Conservation (phyloP, 2,888 invertebrate genomes). For the Trachelus stipa region DNA sequence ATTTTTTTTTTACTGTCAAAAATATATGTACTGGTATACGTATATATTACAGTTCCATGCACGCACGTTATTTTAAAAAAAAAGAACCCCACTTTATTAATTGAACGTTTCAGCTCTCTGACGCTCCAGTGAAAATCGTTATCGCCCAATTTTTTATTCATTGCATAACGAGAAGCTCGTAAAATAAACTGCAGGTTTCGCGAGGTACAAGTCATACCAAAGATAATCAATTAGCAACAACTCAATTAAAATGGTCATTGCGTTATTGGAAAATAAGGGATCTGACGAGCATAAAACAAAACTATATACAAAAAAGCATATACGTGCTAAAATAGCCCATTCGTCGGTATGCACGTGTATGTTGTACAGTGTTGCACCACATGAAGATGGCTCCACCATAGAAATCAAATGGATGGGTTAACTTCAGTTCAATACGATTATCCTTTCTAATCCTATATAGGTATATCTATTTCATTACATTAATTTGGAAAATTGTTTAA, state of each 20-base stretch:
- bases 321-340: not conserved
- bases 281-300: conserved; percentile 23
- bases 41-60: not conserved
- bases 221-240: conserved; percentile 39
- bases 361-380: not conserved
- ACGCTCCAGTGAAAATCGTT: not conserved
- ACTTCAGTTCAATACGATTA: not conserved
- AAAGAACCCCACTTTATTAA: not conserved
- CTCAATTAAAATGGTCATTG: conserved; percentile 39
- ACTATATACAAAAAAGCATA: conserved; percentile 11
- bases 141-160: conserved; percentile 1
- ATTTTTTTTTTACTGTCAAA: not conserved
- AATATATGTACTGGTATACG: not conserved
- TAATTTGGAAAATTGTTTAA: not conserved
- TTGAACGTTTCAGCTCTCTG: not conserved
- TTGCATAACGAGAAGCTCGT: not conserved
- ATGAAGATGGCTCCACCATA: not conserved
- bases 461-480: not conserved
- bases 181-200: not conserved
- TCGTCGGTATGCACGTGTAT: no score
- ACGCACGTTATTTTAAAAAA: not conserved
- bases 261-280: conserved; percentile 23
- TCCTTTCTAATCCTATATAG: not conserved
- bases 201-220: conserved; percentile 15
- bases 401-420: not conserved